Evolutionary conservation across 2,113 vertebrate genomes (phyloP).

Genomic region (Zapornia atra): DNA sequence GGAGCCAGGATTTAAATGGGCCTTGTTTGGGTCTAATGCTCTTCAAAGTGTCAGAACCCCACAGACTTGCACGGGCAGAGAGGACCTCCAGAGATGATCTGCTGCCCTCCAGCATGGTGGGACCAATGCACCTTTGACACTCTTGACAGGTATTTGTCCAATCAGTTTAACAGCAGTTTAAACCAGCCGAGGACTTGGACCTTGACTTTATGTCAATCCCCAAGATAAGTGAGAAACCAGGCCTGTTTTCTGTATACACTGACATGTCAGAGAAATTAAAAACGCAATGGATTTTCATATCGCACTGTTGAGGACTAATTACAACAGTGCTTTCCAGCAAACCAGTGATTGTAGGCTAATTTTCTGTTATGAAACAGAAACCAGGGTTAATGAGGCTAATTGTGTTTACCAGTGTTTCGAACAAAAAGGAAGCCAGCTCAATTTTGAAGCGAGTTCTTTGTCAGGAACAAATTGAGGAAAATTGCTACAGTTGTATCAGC

Average conservation of each 20-base stretch:
- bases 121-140: neutral
- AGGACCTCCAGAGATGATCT: neutral
- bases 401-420: slow-evolving; percentile 79
- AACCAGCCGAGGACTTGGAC: neutral
- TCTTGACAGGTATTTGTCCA: neutral
- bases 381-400: slow-evolving; percentile 84
- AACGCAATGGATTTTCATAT: slow-evolving; percentile 69
- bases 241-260: slow-evolving; percentile 56
- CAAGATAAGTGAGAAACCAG: slow-evolving; percentile 61
- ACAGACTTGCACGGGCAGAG: neutral
- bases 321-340: slow-evolving; percentile 75
- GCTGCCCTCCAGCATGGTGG: accelerated
- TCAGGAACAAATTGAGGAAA: slow-evolving; percentile 79
- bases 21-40: neutral
- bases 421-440: slow-evolving; percentile 78
- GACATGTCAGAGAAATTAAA: slow-evolving; percentile 72
- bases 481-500: slow-evolving; percentile 78
- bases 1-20: neutral
- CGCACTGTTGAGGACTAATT: slow-evolving; percentile 78
- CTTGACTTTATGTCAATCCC: slow-evolving; percentile 57
- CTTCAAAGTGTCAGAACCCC: neutral
- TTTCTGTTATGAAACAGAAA: slow-evolving; percentile 81
- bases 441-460: slow-evolving; percentile 76
- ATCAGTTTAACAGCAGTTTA: neutral
- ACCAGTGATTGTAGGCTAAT: slow-evolving; percentile 80